phyloP scores from a whole-genome alignment of 1,140 invertebrate genomes.

The Drosophila sulfurigaster region DNA sequence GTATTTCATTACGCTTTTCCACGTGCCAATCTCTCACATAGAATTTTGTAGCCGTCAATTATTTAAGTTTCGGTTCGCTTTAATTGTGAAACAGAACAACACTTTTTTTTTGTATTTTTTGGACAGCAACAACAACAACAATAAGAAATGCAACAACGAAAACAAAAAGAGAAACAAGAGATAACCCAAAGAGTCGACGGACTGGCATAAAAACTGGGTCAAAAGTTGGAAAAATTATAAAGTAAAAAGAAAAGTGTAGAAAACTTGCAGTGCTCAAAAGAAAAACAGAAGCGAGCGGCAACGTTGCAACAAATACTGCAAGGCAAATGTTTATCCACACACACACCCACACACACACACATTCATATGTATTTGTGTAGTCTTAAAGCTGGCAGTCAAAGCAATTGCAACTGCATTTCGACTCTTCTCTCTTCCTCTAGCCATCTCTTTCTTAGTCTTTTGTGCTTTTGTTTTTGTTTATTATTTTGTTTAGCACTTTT shows the following conservation, averaged over 20 bases:
- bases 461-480: conserved; percentile 55
- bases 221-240: conserved; percentile 81
- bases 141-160: not conserved
- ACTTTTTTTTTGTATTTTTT: conserved; percentile 1
- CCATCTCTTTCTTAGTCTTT: not conserved
- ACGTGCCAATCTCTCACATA: conserved; percentile 9
- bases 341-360: conserved; percentile 20
- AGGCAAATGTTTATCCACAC: conserved; percentile 61
- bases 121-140: conserved; percentile 22
- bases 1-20: conserved; percentile 24
- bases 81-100: conserved; percentile 24
- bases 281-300: conserved; percentile 49
- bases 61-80: not conserved
- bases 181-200: conserved; percentile 1
- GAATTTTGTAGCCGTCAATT: not conserved
- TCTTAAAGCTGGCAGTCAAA: conserved; percentile 27
- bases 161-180: conserved; percentile 19
- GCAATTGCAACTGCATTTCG: conserved; percentile 4
- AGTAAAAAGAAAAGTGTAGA: conserved; percentile 73
- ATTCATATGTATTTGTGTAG: conserved; percentile 21
- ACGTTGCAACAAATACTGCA: conserved; percentile 19
- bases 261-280: conserved; percentile 60
- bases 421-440: not conserved
- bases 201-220: conserved; percentile 64
- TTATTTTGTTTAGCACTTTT: conserved; percentile 63